Evolutionary conservation across 2,888 invertebrate species (phyloP).

Genomic region (Thysanoteuthis rhombus): DNA sequence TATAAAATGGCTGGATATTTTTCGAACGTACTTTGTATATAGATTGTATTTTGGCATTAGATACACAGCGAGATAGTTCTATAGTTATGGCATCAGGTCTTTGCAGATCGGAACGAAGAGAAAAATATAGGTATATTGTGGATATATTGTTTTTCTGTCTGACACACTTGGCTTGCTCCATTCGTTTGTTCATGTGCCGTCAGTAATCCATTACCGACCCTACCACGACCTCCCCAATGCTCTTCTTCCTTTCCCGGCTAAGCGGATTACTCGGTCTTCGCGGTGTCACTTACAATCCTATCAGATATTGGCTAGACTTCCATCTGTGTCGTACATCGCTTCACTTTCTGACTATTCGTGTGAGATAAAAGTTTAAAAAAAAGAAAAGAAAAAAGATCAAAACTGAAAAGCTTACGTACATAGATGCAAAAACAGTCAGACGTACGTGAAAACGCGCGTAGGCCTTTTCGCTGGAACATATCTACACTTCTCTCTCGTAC

Average conservation of each 20-base stretch:
- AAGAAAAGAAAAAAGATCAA: not conserved
- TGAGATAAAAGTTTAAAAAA: not conserved
- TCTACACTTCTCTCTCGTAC: too few relatives aligned
- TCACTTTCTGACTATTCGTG: not conserved
- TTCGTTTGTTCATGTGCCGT: constrained; percentile 12
- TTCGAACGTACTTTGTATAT: too few relatives aligned
- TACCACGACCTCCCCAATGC: not conserved
- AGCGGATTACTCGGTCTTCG: constrained; percentile 12
- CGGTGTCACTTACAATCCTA: constrained; percentile 12
- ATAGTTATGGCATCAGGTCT: not conserved
- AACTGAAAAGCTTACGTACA: not conserved
- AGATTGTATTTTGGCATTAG: too few relatives aligned
- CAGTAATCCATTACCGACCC: not conserved
- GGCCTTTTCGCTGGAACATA: not conserved
- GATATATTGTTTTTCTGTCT: not conserved
- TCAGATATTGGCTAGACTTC: constrained; percentile 12
- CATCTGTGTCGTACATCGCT: not conserved
- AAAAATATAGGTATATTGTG: not conserved
- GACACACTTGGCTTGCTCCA: constrained; percentile 12
- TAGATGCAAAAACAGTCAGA: not conserved
- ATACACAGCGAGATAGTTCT: too few relatives aligned
- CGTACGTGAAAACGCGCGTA: not conserved
- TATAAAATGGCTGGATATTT: too few relatives aligned
- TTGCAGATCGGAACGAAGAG: not conserved
- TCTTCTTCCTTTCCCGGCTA: not conserved